Evolutionary conservation across 2,113 vertebrate genomes (phyloP), one percentile per base, ranked within the genome.

Genomic region (Colius striatus): DNA sequence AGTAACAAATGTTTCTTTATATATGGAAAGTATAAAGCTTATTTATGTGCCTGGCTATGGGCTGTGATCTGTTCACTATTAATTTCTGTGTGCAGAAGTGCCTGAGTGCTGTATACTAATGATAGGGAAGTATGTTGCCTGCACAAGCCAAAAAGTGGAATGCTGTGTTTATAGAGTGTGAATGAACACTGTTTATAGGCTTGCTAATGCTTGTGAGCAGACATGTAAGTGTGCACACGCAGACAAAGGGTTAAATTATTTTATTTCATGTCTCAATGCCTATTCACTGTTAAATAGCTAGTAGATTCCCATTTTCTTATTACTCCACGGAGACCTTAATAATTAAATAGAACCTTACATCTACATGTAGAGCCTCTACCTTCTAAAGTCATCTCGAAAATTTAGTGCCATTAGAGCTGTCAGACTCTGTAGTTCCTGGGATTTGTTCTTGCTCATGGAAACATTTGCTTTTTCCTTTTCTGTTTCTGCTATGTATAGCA

Each of bases 331-430:
- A 84, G 76, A 60, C 65, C 70, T 92, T 89, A 95, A 87, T 86
- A 81, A 93, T 94, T 89, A 87, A 94, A 89, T 61, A 87, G 70
- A 92, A 87, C 36, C 15, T 54, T 34, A 79, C 66, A 96, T 85
- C 74, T 16, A 45, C 43, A 53, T 29, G 43, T 48, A 51, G 8
- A 60, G 8, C 8, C n/a, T 74, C 53, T 74, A 13, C 29, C 29
- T 93, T 83, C 34, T 89, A 81, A 91, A 89, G 32, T 19, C 48
- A n/a, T 81, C 68, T 84, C 78, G 78, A 93, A 87, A 91, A 91
- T 57, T 13, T 48, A 45, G 41, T 84, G 57, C 41, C 23, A 38
- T 91, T 89, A 78, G n/a, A 84, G 71, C 53, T 96, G 68, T 19
- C 84, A 67, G 48, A 67, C 26, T 9, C 68, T 90, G 29, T 88